A percentile compares a stretch with the other conserved stretches of the same genome.
Evolutionary conservation across 2,113 vertebrate genomes (phyloP).

Genomic region (Emydura subglobosa): DNA sequence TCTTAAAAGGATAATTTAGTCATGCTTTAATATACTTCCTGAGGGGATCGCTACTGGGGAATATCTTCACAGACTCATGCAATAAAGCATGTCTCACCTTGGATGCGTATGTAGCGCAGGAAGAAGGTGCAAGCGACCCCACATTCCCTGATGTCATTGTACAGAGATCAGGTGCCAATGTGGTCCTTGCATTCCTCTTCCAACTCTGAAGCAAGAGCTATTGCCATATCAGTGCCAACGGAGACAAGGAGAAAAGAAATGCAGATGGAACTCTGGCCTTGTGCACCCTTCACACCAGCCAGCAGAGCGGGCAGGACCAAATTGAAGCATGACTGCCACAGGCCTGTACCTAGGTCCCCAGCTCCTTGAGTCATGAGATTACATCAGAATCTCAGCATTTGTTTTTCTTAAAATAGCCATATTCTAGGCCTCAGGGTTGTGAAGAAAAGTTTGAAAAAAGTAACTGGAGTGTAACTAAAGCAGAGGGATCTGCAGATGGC

Average conservation of each 20-base stretch:
- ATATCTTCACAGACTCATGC: not conserved
- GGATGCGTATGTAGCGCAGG: not conserved
- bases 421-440: not conserved
- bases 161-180: no score
- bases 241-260: not conserved
- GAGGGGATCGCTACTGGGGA: not conserved
- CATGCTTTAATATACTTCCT: not conserved
- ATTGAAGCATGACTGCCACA: accelerated
- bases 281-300: not conserved
- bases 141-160: not conserved
- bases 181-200: not conserved
- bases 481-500: not conserved
- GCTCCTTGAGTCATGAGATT: not conserved
- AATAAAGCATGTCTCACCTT: not conserved
- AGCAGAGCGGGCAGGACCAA: not conserved
- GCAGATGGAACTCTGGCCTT: not conserved
- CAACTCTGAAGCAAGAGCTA: not conserved
- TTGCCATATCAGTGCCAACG: not conserved
- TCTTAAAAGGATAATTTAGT: not conserved
- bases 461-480: not conserved
- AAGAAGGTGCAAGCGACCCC: not conserved
- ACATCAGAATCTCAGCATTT: not conserved
- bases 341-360: accelerated
- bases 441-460: not conserved
- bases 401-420: not conserved